phyloP scores from a whole-genome alignment of 2,797 vertebrate species.

The Arnoldichthys spilopterus region DNA sequence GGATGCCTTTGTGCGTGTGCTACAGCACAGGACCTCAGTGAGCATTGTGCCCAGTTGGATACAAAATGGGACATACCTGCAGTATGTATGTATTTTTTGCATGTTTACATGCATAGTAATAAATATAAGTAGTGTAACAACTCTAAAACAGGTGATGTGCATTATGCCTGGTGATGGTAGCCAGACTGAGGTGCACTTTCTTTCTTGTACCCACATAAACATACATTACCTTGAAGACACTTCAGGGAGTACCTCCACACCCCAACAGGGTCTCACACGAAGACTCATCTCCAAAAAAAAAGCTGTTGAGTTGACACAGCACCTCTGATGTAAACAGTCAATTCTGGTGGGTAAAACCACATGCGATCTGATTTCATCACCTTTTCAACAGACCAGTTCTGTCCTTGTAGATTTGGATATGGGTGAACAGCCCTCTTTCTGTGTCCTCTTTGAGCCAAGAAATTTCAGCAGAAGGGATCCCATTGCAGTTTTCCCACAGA shows the following conservation, averaged over 20 bases:
- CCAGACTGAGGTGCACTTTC: conserved; percentile 33
- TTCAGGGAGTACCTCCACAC: conserved; percentile 51
- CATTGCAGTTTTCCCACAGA: conserved; percentile 8
- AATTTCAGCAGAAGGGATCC: conserved; percentile 1
- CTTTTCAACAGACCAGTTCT: not conserved
- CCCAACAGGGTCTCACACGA: conserved; percentile 44
- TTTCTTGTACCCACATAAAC: conserved; percentile 22
- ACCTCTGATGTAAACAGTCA: conserved; percentile 20
- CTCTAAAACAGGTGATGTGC: not conserved
- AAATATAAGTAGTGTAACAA: too few species aligned
- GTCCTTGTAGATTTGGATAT: not conserved
- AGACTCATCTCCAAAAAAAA: conserved; percentile 32
- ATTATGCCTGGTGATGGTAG: conserved; percentile 14
- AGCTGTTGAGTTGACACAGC: conserved; percentile 9
- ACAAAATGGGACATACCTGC: too few species aligned
- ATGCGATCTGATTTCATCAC: conserved; percentile 13
- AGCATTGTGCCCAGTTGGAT: too few species aligned
- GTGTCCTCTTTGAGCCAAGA: conserved; percentile 16
- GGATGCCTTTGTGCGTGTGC: too few species aligned
- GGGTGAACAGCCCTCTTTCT: conserved; percentile 28
- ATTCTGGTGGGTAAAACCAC: not conserved
- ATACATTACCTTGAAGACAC: conserved; percentile 44
- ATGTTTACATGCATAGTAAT: not conserved
- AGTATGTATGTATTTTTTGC: too few species aligned
- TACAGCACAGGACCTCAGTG: too few species aligned